Evolutionary conservation across 2,888 invertebrate genomes (phyloP).

Genomic region (Drosophila robusta): DNA sequence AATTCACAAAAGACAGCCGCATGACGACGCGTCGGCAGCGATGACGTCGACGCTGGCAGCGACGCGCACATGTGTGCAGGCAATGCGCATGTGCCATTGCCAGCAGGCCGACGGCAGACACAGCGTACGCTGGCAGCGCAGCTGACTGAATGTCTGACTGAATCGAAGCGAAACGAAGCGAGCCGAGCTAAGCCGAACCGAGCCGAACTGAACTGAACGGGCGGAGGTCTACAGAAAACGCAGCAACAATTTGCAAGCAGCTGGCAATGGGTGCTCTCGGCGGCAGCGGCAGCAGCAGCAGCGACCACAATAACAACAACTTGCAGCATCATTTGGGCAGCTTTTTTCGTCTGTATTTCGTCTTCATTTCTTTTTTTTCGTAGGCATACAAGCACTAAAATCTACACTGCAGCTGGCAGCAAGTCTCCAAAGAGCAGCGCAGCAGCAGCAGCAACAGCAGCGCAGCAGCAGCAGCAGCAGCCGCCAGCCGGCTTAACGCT

Average conservation of each 20-base stretch:
- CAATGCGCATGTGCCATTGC: slow-evolving; percentile 46
- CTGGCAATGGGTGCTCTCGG: slow-evolving; percentile 14
- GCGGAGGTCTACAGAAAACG: slow-evolving; percentile 21
- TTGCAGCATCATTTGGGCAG: slow-evolving; percentile 5
- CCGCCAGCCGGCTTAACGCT: slow-evolving; percentile 48
- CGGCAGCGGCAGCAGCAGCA: slow-evolving; percentile 12
- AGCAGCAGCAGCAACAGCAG: slow-evolving; percentile 19
- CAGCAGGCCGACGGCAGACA: slow-evolving; percentile 2
- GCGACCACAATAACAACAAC: slow-evolving; percentile 8
- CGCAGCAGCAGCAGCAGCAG: slow-evolving; percentile 29
- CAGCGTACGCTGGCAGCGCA: neutral
- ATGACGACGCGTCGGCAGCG: slow-evolving; percentile 26
- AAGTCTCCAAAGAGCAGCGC: slow-evolving; percentile 53
- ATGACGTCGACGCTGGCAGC: slow-evolving; percentile 37
- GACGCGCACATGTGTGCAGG: slow-evolving; percentile 29
- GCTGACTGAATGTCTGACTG: slow-evolving; percentile 4
- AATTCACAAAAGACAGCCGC: slow-evolving; percentile 57
- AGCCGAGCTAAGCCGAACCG: too few relatives aligned
- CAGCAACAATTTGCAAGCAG: slow-evolving; percentile 26
- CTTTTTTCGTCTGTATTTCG: neutral
- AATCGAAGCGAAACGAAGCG: slow-evolving; percentile 6
- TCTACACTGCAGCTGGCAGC: slow-evolving; percentile 46
- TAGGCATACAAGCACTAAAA: slow-evolving; percentile 16
- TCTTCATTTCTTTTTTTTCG: neutral
- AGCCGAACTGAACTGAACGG: neutral